These are phyloP conservation scores for Drosophila bifasciata DNA, from an alignment of 1,140 invertebrate genomes.

Conservation along the genomic window DNA sequence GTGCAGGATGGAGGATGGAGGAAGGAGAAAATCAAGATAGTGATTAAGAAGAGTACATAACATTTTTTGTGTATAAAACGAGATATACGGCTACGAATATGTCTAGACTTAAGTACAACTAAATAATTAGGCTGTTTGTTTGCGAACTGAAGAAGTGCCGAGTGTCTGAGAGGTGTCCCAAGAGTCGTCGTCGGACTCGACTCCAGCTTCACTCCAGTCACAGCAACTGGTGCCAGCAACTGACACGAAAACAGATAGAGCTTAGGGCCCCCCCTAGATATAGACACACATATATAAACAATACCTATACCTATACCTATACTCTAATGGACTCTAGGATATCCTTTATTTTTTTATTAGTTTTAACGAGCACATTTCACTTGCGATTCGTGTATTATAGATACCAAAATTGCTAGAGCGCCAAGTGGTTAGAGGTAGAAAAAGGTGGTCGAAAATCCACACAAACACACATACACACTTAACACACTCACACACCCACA, in stretches of 20 bases:
- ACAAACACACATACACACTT: background rate
- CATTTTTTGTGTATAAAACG: conserved; percentile 42
- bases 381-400: conserved; percentile 62
- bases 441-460: conserved; percentile 29
- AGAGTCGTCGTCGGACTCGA: no score
- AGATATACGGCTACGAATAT: conserved; percentile 26
- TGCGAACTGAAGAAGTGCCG: conserved; percentile 3
- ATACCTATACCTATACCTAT: conserved; percentile 14
- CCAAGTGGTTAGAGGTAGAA: conserved; percentile 34
- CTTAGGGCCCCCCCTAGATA: conserved; percentile 6
- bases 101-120: conserved; percentile 31
- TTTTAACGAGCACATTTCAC: conserved; percentile 53
- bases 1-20: conserved; percentile 5
- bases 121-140: conserved; percentile 33
- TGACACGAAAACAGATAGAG: conserved; percentile 20
- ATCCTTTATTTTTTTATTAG: conserved; percentile 61
- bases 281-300: conserved; percentile 9
- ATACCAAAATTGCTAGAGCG: conserved; percentile 58
- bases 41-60: conserved; percentile 42
- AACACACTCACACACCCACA: conserved; percentile 5
- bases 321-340: conserved; percentile 31
- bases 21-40: conserved; percentile 37
- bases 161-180: no score
- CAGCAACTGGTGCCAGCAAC: background rate
- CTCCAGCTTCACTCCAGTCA: no score